Evolutionary conservation across 2,888 invertebrate genomes (phyloP).

Genomic region (Antheraea yamamai): DNA sequence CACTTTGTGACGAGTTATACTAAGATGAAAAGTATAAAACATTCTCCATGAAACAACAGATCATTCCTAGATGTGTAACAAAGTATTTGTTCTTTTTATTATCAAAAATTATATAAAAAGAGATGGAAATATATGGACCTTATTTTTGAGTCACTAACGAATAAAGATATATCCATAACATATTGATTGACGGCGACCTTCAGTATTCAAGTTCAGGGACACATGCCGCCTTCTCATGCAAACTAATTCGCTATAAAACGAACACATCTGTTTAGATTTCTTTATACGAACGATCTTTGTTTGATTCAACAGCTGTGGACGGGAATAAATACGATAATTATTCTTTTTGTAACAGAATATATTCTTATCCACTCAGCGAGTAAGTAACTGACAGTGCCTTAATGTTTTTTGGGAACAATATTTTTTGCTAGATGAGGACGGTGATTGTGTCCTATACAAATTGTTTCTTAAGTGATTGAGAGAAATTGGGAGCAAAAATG

Average conservation of each 20-base stretch:
- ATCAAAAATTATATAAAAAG: too few species aligned
- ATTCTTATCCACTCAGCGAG: not conserved
- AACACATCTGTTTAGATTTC: constrained; percentile 37
- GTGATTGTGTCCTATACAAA: not conserved
- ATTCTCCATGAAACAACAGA: too few species aligned
- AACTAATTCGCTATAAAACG: constrained; percentile 41
- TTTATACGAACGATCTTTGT: constrained; percentile 27
- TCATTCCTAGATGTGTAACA: too few species aligned
- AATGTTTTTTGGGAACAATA: not conserved
- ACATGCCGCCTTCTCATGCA: constrained; percentile 35
- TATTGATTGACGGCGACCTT: constrained; percentile 30
- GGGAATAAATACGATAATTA: constrained; percentile 5
- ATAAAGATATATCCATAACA: constrained; percentile 7
- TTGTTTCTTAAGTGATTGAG: not conserved
- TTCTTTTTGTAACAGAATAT: not conserved
- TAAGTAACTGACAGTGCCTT: not conserved
- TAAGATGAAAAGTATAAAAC: too few species aligned
- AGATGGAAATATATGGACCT: too few species aligned
- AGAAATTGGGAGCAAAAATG: not conserved
- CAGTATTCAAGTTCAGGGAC: constrained; percentile 19
- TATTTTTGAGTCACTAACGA: not conserved
- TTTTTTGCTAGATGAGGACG: not conserved
- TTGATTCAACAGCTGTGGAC: constrained; percentile 32
- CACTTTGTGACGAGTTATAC: too few species aligned
- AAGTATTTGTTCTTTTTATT: too few species aligned